A percentile compares a stretch with the other conserved stretches of the same genome.
These are phyloP conservation scores for Gadus chalcogrammus DNA, from an alignment of 2,113 vertebrate species.

Conservation along the genomic window DNA sequence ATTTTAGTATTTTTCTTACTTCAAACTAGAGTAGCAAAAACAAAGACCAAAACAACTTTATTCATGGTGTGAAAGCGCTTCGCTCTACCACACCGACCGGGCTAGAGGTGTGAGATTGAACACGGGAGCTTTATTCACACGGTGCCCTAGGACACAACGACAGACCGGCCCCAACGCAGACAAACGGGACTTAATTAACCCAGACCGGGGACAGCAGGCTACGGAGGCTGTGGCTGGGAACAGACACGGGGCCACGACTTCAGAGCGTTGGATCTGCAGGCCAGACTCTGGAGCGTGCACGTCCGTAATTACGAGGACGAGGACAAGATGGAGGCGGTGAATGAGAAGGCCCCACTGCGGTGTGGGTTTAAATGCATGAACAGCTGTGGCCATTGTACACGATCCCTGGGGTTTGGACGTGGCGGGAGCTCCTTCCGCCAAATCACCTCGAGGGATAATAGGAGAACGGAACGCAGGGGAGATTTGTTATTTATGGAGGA, in stretches of 20 bases:
- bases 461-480: neutral
- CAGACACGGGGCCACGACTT: slow-evolving; percentile 36
- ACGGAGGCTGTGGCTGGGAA: slow-evolving; percentile 36
- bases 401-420: slow-evolving; percentile 47
- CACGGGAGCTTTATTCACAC: slow-evolving; percentile 66
- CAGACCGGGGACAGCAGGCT: slow-evolving; percentile 48
- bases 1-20: too few relatives aligned
- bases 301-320: slow-evolving; percentile 65
- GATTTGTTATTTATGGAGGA: slow-evolving; percentile 29
- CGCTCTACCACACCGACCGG: too few relatives aligned
- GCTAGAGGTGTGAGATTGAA: slow-evolving; percentile 52
- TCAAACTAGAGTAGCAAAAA: too few relatives aligned
- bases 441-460: slow-evolving; percentile 21
- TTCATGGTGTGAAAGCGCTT: too few relatives aligned
- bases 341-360: slow-evolving; percentile 57
- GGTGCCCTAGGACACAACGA: slow-evolving; percentile 44
- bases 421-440: slow-evolving; percentile 47
- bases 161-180: slow-evolving; percentile 48
- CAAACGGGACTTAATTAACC: slow-evolving; percentile 70
- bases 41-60: too few relatives aligned
- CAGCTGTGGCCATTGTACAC: slow-evolving; percentile 66
- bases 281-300: slow-evolving; percentile 49
- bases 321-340: slow-evolving; percentile 59
- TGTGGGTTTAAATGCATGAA: slow-evolving; percentile 72
- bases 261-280: slow-evolving; percentile 37